These are phyloP conservation scores for Sphenopsis melanotis DNA, from an alignment of 2,797 vertebrate species.

Conservation along the genomic window DNA sequence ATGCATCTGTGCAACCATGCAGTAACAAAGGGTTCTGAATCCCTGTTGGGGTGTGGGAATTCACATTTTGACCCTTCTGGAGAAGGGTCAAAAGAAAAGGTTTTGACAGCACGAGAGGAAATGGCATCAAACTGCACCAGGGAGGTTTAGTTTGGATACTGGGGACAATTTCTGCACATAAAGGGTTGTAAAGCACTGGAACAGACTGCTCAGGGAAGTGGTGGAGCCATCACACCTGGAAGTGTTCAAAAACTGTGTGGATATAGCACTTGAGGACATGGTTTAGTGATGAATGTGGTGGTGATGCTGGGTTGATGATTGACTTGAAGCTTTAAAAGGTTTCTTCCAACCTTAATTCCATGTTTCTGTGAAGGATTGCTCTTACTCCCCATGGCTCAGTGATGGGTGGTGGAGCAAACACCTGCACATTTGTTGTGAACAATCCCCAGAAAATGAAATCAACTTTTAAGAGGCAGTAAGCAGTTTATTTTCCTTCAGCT, in stretches of 20 bases:
- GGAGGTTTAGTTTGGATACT: not conserved
- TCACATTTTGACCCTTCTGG: not conserved
- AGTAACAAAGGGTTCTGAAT: not conserved
- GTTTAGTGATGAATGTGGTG: not conserved
- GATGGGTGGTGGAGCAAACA: not conserved
- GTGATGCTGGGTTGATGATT: not conserved
- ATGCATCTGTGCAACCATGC: not conserved
- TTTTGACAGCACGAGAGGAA: not conserved
- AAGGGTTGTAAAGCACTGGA: not conserved
- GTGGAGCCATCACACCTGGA: not conserved
- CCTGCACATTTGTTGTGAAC: not conserved
- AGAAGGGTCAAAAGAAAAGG: not conserved
- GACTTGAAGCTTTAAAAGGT: not conserved
- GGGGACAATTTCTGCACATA: not conserved
- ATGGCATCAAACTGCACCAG: rapidly evolving
- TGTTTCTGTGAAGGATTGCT: not conserved
- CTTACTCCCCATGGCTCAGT: not conserved
- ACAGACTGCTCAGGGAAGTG: not conserved
- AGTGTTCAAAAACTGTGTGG: not conserved
- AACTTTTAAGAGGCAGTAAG: not conserved
- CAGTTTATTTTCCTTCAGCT: not conserved
- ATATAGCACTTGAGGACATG: not conserved
- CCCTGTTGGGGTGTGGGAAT: not conserved
- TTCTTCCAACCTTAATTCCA: not conserved
- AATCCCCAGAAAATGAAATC: not conserved